A percentile compares a stretch with the other conserved stretches of the same genome.
Conservation (phyloP, 2,888 invertebrate genomes). For the Patella caerulea region DNA sequence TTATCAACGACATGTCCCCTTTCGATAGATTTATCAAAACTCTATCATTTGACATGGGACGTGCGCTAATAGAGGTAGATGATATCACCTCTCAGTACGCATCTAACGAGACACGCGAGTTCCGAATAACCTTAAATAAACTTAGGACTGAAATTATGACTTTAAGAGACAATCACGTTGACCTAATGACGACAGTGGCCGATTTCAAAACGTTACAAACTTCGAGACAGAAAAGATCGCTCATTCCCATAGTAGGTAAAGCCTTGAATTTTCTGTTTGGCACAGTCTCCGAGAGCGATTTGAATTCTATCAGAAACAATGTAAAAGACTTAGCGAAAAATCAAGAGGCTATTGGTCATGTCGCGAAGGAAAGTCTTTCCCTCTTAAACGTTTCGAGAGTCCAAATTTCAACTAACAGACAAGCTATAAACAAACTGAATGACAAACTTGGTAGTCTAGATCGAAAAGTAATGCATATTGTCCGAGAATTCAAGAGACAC, state of each 20-base stretch:
- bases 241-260: constrained; percentile 8
- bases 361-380: neutral
- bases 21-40: neutral
- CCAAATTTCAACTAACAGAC: constrained; percentile 4
- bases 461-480: too few species aligned
- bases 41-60: neutral
- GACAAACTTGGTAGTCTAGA: neutral
- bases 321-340: too few species aligned
- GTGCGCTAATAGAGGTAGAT: neutral
- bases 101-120: neutral
- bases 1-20: neutral
- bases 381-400: constrained; percentile 9
- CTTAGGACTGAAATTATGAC: neutral
- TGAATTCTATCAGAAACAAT: too few species aligned
- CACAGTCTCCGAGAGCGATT: neutral
- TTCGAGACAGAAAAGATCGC: neutral
- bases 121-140: neutral
- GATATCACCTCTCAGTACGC: neutral
- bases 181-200: neutral
- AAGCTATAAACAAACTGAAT: neutral
- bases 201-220: constrained; percentile 10
- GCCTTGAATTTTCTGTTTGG: neutral
- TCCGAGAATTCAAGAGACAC: neutral
- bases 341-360: neutral
- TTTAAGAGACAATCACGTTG: neutral